Evolutionary conservation across 2,888 invertebrate species (phyloP).

Genomic region (Chydorus sphaericus): DNA sequence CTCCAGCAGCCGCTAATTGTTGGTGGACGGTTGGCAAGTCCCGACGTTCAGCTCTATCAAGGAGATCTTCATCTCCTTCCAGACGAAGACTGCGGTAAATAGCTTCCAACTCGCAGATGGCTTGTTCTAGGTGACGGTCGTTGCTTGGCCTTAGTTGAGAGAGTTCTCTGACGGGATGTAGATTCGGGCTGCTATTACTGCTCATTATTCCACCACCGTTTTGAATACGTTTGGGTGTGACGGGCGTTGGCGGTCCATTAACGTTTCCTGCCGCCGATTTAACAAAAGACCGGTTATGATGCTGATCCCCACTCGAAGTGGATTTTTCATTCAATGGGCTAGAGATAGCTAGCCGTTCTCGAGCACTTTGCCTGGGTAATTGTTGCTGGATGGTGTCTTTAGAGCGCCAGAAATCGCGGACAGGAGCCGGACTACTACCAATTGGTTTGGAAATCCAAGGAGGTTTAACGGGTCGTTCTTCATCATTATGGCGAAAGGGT

Average conservation of each 20-base stretch:
- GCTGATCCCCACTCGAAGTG: neutral
- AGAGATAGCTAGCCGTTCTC: neutral
- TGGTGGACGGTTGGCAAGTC: constrained; percentile 41
- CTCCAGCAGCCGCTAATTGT: constrained; percentile 14
- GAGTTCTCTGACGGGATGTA: constrained; percentile 10
- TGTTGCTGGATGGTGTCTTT: neutral
- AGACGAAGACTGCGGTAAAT: constrained; percentile 68
- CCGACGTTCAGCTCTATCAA: constrained; percentile 61
- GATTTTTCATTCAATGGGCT: too few relatives aligned
- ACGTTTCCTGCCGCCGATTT: neutral
- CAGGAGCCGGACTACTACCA: neutral
- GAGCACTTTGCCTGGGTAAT: neutral
- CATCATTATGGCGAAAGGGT: neutral
- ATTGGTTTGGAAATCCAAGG: neutral
- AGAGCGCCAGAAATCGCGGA: neutral
- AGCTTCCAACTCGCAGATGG: constrained; percentile 75
- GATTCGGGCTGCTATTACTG: neutral
- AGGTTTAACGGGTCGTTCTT: neutral
- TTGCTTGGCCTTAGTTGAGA: constrained; percentile 9
- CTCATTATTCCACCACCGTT: neutral
- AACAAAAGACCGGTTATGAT: too few relatives aligned
- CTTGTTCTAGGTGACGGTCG: constrained; percentile 57
- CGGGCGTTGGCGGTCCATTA: neutral
- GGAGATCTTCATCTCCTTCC: constrained; percentile 50
- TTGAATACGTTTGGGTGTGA: too few relatives aligned